Evolutionary conservation across 2,888 invertebrate species (phyloP).

Genomic region (Drosophila robusta): DNA sequence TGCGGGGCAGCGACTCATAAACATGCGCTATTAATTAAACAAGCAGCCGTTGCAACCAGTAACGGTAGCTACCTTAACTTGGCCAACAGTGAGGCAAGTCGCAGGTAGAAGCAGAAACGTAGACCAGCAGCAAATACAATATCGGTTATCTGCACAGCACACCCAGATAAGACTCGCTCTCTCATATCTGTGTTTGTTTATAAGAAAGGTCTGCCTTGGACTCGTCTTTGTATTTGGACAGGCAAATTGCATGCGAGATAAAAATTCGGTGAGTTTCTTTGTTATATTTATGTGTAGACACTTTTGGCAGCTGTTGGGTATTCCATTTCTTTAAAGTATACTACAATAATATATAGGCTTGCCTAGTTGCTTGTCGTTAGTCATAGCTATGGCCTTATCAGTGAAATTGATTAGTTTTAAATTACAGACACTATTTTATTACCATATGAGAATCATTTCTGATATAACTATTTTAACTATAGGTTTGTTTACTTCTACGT

Average conservation of each 20-base stretch:
- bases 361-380: not conserved
- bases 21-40: constrained; percentile 65
- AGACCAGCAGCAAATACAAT: constrained; percentile 1
- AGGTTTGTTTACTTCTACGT: too few species aligned
- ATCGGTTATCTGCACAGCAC: constrained; percentile 19
- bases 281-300: not conserved
- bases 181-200: constrained; percentile 17
- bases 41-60: constrained; percentile 38
- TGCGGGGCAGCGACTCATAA: constrained; percentile 4
- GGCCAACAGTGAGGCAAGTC: constrained; percentile 57
- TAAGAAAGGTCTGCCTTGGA: constrained; percentile 51
- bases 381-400: not conserved
- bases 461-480: not conserved
- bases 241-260: constrained; percentile 46
- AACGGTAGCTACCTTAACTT: constrained; percentile 67
- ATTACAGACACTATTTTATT: not conserved
- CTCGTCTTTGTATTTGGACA: constrained; percentile 51
- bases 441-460: not conserved
- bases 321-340: not conserved
- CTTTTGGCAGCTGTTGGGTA: constrained; percentile 5
- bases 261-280: constrained; percentile 8
- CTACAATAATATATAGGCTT: too few species aligned
- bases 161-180: constrained; percentile 31
- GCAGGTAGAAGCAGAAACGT: not conserved
- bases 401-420: not conserved